A percentile compares a stretch with the other conserved stretches of the same genome.
These are phyloP conservation scores for Tiliacea aurago DNA, from an alignment of 2,888 invertebrate genomes.

Conservation along the genomic window DNA sequence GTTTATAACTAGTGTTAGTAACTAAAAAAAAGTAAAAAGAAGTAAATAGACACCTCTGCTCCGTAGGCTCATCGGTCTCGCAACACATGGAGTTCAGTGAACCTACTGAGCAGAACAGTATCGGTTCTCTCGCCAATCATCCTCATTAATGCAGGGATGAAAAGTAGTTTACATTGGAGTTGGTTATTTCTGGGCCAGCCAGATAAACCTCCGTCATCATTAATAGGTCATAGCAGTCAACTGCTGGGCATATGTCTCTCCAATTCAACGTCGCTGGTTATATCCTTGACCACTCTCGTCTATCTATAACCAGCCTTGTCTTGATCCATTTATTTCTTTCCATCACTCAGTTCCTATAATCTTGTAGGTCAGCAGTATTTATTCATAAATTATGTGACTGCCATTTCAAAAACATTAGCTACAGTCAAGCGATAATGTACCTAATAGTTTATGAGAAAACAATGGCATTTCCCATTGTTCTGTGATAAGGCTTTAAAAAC, in stretches of 20 bases:
- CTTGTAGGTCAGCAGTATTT: background rate
- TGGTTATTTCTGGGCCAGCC: background rate
- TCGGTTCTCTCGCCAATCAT: too few relatives aligned
- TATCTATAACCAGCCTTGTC: background rate
- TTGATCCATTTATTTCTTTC: background rate
- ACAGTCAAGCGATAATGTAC: constrained; percentile 11
- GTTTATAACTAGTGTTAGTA: too few relatives aligned
- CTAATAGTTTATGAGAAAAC: constrained; percentile 5
- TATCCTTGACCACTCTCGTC: background rate
- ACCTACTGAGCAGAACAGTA: too few relatives aligned
- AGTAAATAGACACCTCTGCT: too few relatives aligned
- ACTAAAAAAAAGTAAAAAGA: too few relatives aligned
- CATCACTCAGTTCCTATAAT: too few relatives aligned
- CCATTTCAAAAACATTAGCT: constrained; percentile 9
- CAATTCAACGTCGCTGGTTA: background rate
- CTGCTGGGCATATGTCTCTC: background rate
- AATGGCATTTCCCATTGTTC: constrained; percentile 27
- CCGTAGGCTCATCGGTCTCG: too few relatives aligned
- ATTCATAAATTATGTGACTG: background rate
- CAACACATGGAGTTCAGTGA: too few relatives aligned
- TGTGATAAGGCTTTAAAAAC: constrained; percentile 13
- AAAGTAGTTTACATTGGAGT: background rate
- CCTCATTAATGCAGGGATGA: background rate
- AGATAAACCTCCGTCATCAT: background rate
- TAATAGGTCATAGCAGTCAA: background rate